Evolutionary conservation across 2,888 invertebrate genomes (phyloP).

Genomic region (Hypercompe scribonia): DNA sequence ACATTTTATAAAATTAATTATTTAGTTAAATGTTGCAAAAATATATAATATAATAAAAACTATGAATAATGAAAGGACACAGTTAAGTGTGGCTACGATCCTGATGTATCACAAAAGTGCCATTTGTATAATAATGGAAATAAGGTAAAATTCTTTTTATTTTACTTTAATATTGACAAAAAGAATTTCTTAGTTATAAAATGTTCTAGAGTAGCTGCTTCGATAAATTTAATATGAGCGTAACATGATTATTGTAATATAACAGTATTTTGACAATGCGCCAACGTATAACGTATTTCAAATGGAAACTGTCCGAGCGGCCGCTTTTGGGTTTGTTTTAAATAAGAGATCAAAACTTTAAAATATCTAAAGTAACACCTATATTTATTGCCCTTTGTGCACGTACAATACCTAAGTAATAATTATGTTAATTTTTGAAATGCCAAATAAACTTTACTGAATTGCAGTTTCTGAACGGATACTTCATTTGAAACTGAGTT

Average conservation of each 20-base stretch:
- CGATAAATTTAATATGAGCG: slow-evolving; percentile 37
- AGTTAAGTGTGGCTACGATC: slow-evolving; percentile 33
- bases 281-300: slow-evolving; percentile 63
- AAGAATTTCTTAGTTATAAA: slow-evolving; percentile 27
- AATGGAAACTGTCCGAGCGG: slow-evolving; percentile 40
- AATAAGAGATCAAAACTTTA: background rate
- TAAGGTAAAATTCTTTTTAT: slow-evolving; percentile 34
- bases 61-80: background rate
- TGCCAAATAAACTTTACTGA: background rate
- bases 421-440: background rate
- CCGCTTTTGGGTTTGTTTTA: background rate
- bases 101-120: slow-evolving; percentile 53
- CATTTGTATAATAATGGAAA: slow-evolving; percentile 43
- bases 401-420: background rate
- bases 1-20: background rate
- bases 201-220: slow-evolving; percentile 41
- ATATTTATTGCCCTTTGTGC: background rate
- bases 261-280: slow-evolving; percentile 73
- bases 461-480: background rate
- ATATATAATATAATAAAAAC: slow-evolving; percentile 14
- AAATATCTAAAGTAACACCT: background rate
- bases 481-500: background rate
- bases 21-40: slow-evolving; percentile 18
- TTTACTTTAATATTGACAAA: slow-evolving; percentile 26
- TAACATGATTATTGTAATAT: slow-evolving; percentile 41